phyloP scores from a whole-genome alignment of 2,113 vertebrate species.

The Arizona elegans region DNA sequence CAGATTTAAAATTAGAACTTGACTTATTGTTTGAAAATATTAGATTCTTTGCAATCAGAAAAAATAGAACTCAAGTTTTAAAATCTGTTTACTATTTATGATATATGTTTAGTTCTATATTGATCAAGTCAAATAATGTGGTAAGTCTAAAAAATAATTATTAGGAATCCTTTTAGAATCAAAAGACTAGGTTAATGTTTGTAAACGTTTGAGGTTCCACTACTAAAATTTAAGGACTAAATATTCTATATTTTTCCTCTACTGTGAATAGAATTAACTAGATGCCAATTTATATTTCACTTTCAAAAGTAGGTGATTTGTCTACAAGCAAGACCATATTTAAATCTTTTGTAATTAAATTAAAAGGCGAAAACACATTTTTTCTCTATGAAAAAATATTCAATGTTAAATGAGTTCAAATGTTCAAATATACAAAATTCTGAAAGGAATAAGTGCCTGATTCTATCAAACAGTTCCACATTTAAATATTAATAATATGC shows the following conservation, averaged over 20 bases:
- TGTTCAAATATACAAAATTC: background rate
- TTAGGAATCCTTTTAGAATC: slow-evolving; percentile 16
- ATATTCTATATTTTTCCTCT: slow-evolving; percentile 22
- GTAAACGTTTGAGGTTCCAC: slow-evolving; percentile 11
- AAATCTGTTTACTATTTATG: background rate
- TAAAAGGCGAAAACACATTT: slow-evolving; percentile 19
- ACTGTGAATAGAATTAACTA: slow-evolving; percentile 50
- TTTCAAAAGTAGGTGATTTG: slow-evolving; percentile 53
- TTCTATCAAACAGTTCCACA: background rate
- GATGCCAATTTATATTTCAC: slow-evolving; percentile 62
- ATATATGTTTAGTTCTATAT: background rate
- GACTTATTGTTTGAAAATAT: background rate
- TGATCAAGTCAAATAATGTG: background rate
- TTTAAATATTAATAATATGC: slow-evolving; percentile 1
- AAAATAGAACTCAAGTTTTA: background rate
- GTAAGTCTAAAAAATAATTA: slow-evolving; percentile 9
- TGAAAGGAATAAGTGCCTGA: background rate
- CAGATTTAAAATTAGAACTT: background rate
- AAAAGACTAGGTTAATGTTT: slow-evolving; percentile 24
- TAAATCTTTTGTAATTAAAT: slow-evolving; percentile 43
- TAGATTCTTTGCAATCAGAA: background rate
- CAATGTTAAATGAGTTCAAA: slow-evolving; percentile 30
- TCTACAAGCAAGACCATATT: slow-evolving; percentile 40
- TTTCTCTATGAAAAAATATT: slow-evolving; percentile 31
- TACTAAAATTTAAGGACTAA: slow-evolving; percentile 39